Percentiles rank a stretch among this genome's conserved stretches.
These are phyloP conservation scores for Aspiorhynchus laticeps DNA, from an alignment of 2,113 vertebrate genomes.

Conservation along the genomic window DNA sequence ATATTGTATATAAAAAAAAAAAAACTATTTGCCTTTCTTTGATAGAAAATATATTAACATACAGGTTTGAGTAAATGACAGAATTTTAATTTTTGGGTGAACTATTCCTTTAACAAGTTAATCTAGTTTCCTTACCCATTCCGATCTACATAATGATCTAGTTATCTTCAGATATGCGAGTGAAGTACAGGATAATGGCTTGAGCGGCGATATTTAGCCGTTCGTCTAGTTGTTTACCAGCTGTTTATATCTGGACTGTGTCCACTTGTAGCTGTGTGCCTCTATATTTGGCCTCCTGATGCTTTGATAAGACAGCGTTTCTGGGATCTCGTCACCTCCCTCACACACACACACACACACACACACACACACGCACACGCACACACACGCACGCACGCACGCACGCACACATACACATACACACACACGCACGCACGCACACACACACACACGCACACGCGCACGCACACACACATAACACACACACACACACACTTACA, in stretches of 20 bases:
- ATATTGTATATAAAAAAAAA: not conserved
- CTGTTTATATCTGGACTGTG: conserved; percentile 39
- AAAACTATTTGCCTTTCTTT: not conserved
- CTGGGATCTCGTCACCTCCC: conserved; percentile 61
- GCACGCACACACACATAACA: no score
- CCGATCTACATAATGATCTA: not conserved
- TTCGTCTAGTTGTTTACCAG: conserved; percentile 16
- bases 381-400: conserved; percentile 8
- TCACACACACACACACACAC: conserved; percentile 39
- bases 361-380: not conserved
- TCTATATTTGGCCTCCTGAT: conserved; percentile 46
- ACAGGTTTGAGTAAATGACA: not conserved
- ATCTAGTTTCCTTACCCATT: not conserved
- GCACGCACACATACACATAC: conserved; percentile 35
- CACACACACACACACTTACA: conserved; percentile 19
- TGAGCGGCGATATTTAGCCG: conserved; percentile 1
- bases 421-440: not conserved
- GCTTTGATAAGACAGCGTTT: conserved; percentile 48
- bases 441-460: conserved; percentile 47
- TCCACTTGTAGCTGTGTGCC: conserved; percentile 33
- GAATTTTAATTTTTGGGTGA: not conserved
- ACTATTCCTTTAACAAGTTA: not conserved
- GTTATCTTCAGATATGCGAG: not conserved
- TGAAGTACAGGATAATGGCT: not conserved
- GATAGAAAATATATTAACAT: not conserved